Evolutionary conservation across 2,888 invertebrate genomes (phyloP).

Genomic region (Hartigia nigra): DNA sequence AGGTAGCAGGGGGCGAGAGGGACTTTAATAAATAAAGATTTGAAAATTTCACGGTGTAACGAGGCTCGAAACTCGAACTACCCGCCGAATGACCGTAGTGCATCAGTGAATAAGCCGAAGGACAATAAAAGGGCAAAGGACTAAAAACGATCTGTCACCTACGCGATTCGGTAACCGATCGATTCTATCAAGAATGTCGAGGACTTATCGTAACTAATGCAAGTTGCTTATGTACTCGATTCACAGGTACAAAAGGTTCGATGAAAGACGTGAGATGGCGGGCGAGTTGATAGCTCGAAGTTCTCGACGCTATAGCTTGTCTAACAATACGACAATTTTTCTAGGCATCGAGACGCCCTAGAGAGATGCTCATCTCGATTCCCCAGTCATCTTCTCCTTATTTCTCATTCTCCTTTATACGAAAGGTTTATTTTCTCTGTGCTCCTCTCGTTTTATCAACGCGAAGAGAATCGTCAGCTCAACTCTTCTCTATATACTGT

Average conservation of each 20-base stretch:
- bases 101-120: neutral
- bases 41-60: neutral
- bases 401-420: too few species aligned
- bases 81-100: neutral
- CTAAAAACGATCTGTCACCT: neutral
- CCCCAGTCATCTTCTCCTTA: neutral
- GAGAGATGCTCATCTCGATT: neutral
- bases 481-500: slow-evolving; percentile 24
- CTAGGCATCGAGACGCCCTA: slow-evolving; percentile 21
- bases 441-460: too few species aligned
- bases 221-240: neutral
- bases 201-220: neutral
- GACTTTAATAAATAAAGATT: neutral
- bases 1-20: neutral
- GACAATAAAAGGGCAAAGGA: neutral
- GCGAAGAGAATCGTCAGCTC: slow-evolving; percentile 14
- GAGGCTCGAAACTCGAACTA: neutral
- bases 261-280: neutral
- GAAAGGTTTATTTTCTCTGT: too few species aligned
- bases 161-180: neutral
- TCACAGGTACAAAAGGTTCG: neutral
- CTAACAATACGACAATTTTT: slow-evolving; percentile 41
- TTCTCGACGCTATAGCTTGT: neutral
- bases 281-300: neutral
- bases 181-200: neutral